Base-by-base conservation (phyloP, 2,113 vertebrate species). In the Entelurus aequoreus region DNA sequence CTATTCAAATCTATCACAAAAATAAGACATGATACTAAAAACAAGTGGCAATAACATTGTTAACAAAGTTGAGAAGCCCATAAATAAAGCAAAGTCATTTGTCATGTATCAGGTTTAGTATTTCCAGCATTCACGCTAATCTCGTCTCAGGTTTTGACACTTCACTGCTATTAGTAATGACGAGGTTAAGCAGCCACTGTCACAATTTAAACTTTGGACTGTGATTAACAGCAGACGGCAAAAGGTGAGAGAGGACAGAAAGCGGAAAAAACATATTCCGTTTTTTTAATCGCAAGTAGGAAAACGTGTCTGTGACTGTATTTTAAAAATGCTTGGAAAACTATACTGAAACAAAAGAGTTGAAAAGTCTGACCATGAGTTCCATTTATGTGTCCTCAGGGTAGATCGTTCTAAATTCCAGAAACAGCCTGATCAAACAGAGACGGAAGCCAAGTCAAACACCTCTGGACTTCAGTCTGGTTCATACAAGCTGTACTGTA, bases 391-490 rank as follows among this genome's bases (percentile, higher is more conserved):
- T 68, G 76, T 67, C 68, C 76, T 71, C n/a, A 51, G 58, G 60
- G 78, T 66, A 71, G 75, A 68, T 83, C 75, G 77, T 69, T 76
- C 63, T 75, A 77, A 87, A 84, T 84, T 81, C 76, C 73, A 75
- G 75, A 76, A 89, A 79, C 78, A 84, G 72, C 84, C 77, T 86
- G 82, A 88, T 88, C 78, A 87, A 90, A 88, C 84, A 89, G 54
- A 79, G 65, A 72, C 42, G 3, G 13, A 62, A 76, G 83, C 86
- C 88, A 88, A 89, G 74, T 36, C 77, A 90, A 89, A 90, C 83
- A 87, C 72, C 64, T 78, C 81, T 81, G 80, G 79, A 87, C 79
- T 81, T 87, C 49, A 82, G 65, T 82, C 81, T 79, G 76, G 47
- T 72, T 78, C 63, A 77, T 72, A 71, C 72, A 75, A 72, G 63